Evolutionary conservation across 2,888 invertebrate genomes (phyloP).

Genomic region (Melieria omissa): DNA sequence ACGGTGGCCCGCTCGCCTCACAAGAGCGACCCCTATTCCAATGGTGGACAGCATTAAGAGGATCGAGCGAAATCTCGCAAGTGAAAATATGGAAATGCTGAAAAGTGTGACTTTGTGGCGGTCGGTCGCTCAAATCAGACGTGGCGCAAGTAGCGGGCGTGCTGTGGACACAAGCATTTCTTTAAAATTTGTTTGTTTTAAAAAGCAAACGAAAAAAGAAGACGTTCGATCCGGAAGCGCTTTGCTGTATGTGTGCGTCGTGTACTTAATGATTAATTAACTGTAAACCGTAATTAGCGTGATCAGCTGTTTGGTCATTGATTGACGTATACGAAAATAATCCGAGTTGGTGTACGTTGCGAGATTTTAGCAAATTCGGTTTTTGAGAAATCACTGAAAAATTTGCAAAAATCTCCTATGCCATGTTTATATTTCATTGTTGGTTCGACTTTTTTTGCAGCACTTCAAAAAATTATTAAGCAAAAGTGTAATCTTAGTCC

Average conservation of each 20-base stretch:
- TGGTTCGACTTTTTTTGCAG: too few relatives aligned
- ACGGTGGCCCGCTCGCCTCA: too few relatives aligned
- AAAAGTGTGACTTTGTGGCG: slow-evolving; percentile 20
- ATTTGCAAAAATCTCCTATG: too few relatives aligned
- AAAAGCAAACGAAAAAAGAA: too few relatives aligned
- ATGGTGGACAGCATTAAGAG: background rate
- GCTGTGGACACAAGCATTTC: background rate
- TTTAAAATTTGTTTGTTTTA: too few relatives aligned
- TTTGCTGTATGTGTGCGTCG: background rate
- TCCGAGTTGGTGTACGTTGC: too few relatives aligned
- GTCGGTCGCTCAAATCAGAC: slow-evolving; percentile 21
- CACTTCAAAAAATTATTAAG: too few relatives aligned
- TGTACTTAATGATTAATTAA: background rate
- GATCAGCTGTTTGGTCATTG: background rate
- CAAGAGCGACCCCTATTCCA: too few relatives aligned
- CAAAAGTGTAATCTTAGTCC: too few relatives aligned
- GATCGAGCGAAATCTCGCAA: slow-evolving; percentile 11
- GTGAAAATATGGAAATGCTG: slow-evolving; percentile 3
- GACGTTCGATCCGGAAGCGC: background rate
- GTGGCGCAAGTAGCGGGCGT: background rate
- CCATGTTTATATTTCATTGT: too few relatives aligned
- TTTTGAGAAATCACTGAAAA: too few relatives aligned
- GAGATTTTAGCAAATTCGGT: too few relatives aligned
- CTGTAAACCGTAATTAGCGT: slow-evolving; percentile 6
- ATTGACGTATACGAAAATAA: background rate